Evolutionary conservation across 2,888 invertebrate species (phyloP), one percentile per base, ranked within the genome.

Genomic region (Drosophila acutilabella): DNA sequence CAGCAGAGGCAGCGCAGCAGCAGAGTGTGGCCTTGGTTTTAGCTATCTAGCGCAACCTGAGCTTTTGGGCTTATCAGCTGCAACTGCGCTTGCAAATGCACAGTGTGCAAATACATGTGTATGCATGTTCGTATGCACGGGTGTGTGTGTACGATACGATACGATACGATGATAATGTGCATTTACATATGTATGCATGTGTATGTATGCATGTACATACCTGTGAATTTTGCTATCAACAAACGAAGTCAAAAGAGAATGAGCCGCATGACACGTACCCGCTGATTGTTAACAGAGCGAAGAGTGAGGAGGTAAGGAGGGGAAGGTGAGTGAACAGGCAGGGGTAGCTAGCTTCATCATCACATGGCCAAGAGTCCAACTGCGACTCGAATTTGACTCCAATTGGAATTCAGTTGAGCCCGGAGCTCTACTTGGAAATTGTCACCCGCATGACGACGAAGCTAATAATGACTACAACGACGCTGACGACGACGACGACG

Each of bases 21-120:
- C 52, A 64, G 47, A 64, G 64, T 62, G 57, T 67, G 69, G 80
- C 69, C 80, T 76, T 72, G 72, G 36, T 41, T 54, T 20, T 36
- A 51, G 60, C 60, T 66, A 71, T 72, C 56, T 57, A 38, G 61
- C 54, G 85, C 69, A 85, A 88, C 83, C 86, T 77, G 83, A 88
- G 82, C 80, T 71, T 57, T 50, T 62, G 40, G 44, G 41, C 57
- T 82, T 79, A 75, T 71, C 77, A 71, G 10, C 53, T 58, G 18
- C 41, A 45, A 64, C 45, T 61, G 79, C 64, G 68, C 53, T 30
- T 58, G 54, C 71, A 75, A 76, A 57, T 74, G 69, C 74, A 77
- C 74, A 77, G 54, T 42, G 30, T 45, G 66, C 48, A 64, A 50
- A 65, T 75, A 64, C 54, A 68, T 51, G 44, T 60, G 60, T 45